These are phyloP conservation scores for Halichoeres trimaculatus DNA, from an alignment of 2,113 vertebrate genomes.

Conservation along the genomic window DNA sequence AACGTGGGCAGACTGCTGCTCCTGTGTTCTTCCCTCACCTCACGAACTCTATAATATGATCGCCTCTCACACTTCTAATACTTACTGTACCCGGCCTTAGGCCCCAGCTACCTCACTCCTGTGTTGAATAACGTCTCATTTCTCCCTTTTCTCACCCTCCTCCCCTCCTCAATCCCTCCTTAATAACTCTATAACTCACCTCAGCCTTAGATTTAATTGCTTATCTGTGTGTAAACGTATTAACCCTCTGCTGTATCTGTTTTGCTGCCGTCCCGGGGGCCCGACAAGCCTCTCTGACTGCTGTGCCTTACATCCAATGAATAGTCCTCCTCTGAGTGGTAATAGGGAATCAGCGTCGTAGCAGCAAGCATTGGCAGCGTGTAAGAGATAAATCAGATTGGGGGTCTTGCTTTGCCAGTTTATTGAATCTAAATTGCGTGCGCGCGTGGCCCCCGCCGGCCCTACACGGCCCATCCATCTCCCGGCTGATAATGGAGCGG, in stretches of 20 bases:
- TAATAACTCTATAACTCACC: constrained; percentile 81
- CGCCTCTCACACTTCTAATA: constrained; percentile 62
- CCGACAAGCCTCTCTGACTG: constrained; percentile 71
- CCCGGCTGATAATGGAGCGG: constrained; percentile 93
- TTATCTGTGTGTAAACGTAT: constrained; percentile 81
- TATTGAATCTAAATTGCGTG: constrained; percentile 99
- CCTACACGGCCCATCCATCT: constrained; percentile 94
- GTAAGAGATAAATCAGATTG: constrained; percentile 97
- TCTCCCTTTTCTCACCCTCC: constrained; percentile 43
- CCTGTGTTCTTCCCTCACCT: constrained; percentile 68
- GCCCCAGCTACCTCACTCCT: constrained; percentile 54
- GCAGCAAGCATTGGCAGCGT: constrained; percentile 83
- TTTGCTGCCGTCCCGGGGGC: constrained; percentile 71
- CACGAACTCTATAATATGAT: constrained; percentile 68
- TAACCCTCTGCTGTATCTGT: constrained; percentile 81
- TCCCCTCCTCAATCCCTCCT: constrained; percentile 48
- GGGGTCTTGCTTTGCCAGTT: constrained; percentile 86
- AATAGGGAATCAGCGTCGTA: constrained; percentile 86
- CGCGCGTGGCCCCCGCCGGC: constrained; percentile 85
- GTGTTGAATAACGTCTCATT: constrained; percentile 63
- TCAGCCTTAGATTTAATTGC: constrained; percentile 80
- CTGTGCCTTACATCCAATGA: constrained; percentile 86
- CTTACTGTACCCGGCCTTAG: constrained; percentile 58
- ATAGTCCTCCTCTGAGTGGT: constrained; percentile 85
- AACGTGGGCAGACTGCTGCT: constrained; percentile 62